phyloP scores from a whole-genome alignment of 2,113 vertebrate genomes.

The Microtus pennsylvanicus region DNA sequence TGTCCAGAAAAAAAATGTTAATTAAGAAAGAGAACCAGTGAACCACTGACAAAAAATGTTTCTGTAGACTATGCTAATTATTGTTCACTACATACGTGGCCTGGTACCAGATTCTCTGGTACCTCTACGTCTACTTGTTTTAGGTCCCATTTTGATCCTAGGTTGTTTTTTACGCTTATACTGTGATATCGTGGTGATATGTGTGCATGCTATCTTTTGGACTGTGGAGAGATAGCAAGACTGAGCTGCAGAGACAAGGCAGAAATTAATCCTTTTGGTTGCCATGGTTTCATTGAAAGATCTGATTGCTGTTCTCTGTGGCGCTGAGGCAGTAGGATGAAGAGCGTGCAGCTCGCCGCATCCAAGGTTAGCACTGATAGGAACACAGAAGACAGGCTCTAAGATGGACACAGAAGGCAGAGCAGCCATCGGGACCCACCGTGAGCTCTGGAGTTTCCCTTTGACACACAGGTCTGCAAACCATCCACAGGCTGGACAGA shows the following conservation, averaged over 20 bases:
- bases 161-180: neutral
- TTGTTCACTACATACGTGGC: neutral
- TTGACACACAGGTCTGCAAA: neutral
- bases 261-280: conserved; percentile 28
- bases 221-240: conserved; percentile 15
- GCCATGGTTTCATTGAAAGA: conserved; percentile 22
- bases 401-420: neutral
- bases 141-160: neutral
- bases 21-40: neutral
- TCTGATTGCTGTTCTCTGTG: neutral
- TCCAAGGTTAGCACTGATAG: neutral
- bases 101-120: neutral
- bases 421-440: neutral
- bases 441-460: neutral
- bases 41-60: neutral
- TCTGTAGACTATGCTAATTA: neutral
- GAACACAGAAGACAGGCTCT: neutral
- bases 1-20: neutral
- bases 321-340: neutral
- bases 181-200: neutral
- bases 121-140: neutral
- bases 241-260: neutral
- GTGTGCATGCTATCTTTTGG: neutral
- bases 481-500: no score
- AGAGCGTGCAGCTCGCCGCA: no score